Base-by-base conservation (phyloP, 2,797 vertebrate species). In the Miichthys miiuy region DNA sequence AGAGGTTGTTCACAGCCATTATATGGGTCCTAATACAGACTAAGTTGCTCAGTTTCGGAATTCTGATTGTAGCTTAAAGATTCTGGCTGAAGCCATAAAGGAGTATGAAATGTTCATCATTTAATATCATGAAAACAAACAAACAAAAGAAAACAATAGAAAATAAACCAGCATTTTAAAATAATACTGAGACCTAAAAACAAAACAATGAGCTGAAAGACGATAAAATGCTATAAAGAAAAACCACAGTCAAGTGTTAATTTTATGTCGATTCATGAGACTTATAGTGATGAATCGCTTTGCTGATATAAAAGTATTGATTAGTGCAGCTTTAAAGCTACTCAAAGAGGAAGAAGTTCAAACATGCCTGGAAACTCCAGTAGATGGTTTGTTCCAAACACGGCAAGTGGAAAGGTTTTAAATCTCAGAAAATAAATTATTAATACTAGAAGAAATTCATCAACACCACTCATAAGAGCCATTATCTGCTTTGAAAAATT, bases 201-300 rank as follows among this genome's bases (percentile, higher is more conserved):
- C n/a, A n/a, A n/a, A n/a, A n/a, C n/a, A n/a, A n/a, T 55, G 18
- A 55, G 60, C 41, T 63, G 14, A 1, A 63, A 12, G 23, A 17
- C 8, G 5, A 34, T 11, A 38, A 56, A 56, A 30, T 69, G 52
- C 54, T n/a, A 44, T 1, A 2, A 27, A 25, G 11, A 14, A 34
- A 34, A 65, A 51, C 18, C 8, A 12, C 21, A 21, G 27, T n/a
- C 0, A 2, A 41, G n/a, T 44, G 52, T 25, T 42, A 20, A 46
- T 57, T 69, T 14, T 34, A 6, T 52, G 25, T 69, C 25, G 6
- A 27, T 70, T n/a, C n/a, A n/a, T n/a, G n/a, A n/a, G n/a, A n/a
- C n/a, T n/a, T n/a, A n/a, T n/a, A n/a, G n/a, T n/a, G n/a, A n/a
- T n/a, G n/a, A n/a, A n/a, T n/a, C n/a, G n/a, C n/a, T n/a, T n/a